Evolutionary conservation across 2,113 vertebrate genomes (phyloP).

Genomic region (Python bivittatus): DNA sequence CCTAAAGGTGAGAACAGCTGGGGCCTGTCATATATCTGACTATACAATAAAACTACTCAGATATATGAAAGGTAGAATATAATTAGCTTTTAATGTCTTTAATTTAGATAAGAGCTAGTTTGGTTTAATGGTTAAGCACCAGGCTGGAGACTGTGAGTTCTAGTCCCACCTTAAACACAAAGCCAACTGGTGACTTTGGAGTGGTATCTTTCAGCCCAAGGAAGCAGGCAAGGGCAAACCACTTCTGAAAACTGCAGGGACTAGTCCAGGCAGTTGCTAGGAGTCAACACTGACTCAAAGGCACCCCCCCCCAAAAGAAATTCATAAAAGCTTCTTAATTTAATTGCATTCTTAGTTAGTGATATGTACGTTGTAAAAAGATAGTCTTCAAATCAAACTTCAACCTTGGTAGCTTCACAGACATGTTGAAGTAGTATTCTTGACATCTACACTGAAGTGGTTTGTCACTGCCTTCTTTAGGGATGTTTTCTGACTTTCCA

Average conservation of each 20-base stretch:
- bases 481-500: not conserved
- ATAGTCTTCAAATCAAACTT: too few relatives aligned
- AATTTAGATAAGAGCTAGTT: not conserved
- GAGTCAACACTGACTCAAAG: not conserved
- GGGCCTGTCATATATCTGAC: not conserved
- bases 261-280: not conserved
- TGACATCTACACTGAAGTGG: not conserved
- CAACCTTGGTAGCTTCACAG: not conserved
- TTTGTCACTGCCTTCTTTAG: not conserved
- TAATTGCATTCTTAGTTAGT: not conserved
- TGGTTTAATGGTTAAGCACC: not conserved
- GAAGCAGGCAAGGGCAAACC: not conserved
- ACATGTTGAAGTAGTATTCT: not conserved
- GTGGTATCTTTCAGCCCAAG: not conserved
- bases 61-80: not conserved
- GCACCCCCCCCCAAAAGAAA: not conserved
- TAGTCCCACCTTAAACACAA: not conserved
- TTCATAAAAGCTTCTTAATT: not conserved
- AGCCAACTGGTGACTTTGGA: not conserved
- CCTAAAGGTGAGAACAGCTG: too few relatives aligned
- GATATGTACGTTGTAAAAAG: not conserved
- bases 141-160: not conserved
- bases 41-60: not conserved
- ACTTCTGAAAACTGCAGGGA: not conserved
- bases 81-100: not conserved